Evolutionary conservation across 2,888 invertebrate genomes (phyloP).

Genomic region (Ophion ventricosus): DNA sequence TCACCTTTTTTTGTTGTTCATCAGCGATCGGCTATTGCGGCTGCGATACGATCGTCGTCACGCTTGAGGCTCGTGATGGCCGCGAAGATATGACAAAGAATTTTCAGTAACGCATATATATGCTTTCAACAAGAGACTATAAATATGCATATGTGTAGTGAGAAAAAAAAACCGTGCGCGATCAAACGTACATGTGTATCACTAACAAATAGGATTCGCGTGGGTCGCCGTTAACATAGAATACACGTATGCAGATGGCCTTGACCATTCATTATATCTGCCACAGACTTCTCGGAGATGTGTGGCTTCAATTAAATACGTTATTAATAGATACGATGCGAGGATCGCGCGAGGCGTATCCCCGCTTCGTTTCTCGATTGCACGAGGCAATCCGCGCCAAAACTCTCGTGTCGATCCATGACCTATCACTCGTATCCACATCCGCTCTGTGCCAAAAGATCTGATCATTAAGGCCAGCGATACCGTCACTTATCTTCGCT

Average conservation of each 20-base stretch:
- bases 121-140: constrained; percentile 20
- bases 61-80: constrained; percentile 14
- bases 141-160: constrained; percentile 4
- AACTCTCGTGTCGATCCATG: constrained; percentile 53
- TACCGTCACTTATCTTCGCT: neutral
- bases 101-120: constrained; percentile 32
- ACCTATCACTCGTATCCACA: constrained; percentile 28
- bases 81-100: constrained; percentile 22
- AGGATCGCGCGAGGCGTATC: constrained; percentile 42
- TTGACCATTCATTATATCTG: constrained; percentile 65
- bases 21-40: constrained; percentile 24
- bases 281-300: constrained; percentile 60
- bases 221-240: constrained; percentile 36
- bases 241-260: constrained; percentile 51
- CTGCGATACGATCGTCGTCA: constrained; percentile 29
- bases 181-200: constrained; percentile 27
- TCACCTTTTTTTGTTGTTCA: neutral
- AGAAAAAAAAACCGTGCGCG: constrained; percentile 16
- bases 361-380: constrained; percentile 34
- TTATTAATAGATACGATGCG: constrained; percentile 69
- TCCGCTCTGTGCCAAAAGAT: constrained; percentile 27
- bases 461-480: neutral
- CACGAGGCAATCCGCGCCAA: constrained; percentile 30
- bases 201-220: constrained; percentile 41
- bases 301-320: constrained; percentile 68